Conservation (phyloP, 30 jellyfish, hydroid and myxozoan genomes). For the Nemopilema nomurai region DNA sequence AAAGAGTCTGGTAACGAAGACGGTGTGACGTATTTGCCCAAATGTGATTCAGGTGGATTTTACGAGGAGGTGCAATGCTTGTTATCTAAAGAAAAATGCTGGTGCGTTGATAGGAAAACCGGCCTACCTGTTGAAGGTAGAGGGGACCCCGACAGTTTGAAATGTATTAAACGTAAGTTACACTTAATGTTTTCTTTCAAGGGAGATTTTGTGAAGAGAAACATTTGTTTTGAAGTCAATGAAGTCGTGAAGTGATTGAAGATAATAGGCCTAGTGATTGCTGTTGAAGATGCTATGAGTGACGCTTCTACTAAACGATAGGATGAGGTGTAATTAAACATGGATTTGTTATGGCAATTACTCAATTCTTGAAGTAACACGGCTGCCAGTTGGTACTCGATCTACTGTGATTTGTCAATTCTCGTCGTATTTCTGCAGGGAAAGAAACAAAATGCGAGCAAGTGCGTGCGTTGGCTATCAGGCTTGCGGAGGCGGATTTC, state of each 20-base stretch:
- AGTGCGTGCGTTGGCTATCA: constrained; percentile 34
- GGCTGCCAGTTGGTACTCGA: no score
- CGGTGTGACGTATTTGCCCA: constrained; percentile 35
- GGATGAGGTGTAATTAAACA: no score
- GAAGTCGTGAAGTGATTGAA: no score
- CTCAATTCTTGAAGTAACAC: neutral
- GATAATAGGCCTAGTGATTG: no score
- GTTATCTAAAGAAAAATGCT: constrained; percentile 65
- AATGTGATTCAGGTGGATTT: constrained; percentile 64
- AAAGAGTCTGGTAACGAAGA: neutral
- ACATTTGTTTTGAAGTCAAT: no score
- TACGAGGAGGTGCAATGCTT: constrained; percentile 79
- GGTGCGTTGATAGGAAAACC: constrained; percentile 80
- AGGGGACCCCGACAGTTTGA: constrained; percentile 39
- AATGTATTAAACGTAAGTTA: constrained; percentile 41
- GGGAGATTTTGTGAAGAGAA: no score
- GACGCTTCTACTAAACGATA: no score
- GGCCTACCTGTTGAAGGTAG: constrained; percentile 44
- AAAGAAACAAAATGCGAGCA: constrained; percentile 27
- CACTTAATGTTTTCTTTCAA: no score
- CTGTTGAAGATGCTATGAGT: no score
- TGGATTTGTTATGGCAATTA: no score
- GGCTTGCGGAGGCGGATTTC: constrained; percentile 13
- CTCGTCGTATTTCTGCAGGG: neutral
- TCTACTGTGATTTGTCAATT: neutral